phyloP scores from a whole-genome alignment of 2,888 invertebrate genomes.

The Prosopocoilus inquinatus region DNA sequence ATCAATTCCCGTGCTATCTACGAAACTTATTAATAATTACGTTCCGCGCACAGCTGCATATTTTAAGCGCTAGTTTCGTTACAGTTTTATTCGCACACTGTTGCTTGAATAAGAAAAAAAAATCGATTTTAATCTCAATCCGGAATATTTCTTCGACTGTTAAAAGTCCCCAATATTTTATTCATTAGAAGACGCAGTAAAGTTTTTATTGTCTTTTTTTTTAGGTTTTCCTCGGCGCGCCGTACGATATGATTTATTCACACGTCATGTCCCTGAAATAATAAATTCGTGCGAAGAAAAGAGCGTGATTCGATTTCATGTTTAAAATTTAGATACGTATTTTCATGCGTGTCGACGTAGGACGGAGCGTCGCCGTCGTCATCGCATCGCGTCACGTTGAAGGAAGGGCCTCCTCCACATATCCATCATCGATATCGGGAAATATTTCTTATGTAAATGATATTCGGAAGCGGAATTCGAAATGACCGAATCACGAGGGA shows the following conservation, averaged over 20 bases:
- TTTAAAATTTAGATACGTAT: constrained; percentile 17
- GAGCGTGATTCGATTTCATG: constrained; percentile 16
- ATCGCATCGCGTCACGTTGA: no score
- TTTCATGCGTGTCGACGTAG: constrained; percentile 1
- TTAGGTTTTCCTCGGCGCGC: no score
- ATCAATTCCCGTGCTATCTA: constrained; percentile 31
- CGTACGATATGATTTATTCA: no score
- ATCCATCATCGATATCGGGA: constrained; percentile 35
- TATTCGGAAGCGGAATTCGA: constrained; percentile 33
- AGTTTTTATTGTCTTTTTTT: no score
- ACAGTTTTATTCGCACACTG: not conserved
- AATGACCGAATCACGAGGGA: constrained; percentile 31
- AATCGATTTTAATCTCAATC: no score
- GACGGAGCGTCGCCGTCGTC: no score
- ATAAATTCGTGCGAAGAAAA: no score
- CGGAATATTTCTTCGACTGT: no score
- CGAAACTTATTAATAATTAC: constrained; percentile 34
- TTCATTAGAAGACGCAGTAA: no score
- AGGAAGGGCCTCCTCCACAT: constrained; percentile 3
- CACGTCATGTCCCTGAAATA: no score
- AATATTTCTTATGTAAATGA: constrained; percentile 37
- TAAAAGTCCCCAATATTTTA: no score
- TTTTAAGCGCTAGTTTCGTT: not conserved
- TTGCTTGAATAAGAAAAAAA: no score
- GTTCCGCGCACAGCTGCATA: constrained; percentile 15